Conservation (phyloP, 2,113 vertebrate genomes). For the Glareola pratincola region DNA sequence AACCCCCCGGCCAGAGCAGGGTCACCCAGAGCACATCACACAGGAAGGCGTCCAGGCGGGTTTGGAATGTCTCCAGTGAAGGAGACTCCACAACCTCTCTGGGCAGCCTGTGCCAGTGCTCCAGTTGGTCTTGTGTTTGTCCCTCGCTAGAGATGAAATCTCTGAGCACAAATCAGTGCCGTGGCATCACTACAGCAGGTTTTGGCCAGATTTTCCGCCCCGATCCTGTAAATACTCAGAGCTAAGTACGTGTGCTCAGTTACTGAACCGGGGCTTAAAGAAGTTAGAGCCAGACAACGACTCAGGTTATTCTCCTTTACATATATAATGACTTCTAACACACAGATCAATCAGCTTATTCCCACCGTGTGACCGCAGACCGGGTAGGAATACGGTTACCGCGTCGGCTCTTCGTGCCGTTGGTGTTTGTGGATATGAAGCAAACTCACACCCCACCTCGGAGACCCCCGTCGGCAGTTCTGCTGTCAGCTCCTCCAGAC, state of each 20-base stretch:
- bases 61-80: no score
- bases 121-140: not conserved
- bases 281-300: not conserved
- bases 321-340: not conserved
- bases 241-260: not conserved
- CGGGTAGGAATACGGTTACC: no score
- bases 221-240: not conserved
- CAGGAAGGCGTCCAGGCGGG: no score
- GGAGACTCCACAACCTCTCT: no score
- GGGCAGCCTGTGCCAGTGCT: no score
- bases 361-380: not conserved
- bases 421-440: not conserved
- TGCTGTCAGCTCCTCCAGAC: not conserved
- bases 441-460: fast-evolving
- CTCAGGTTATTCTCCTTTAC: not conserved
- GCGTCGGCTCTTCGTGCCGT: not conserved
- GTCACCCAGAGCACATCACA: no score
- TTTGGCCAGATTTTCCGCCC: not conserved
- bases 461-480: not conserved
- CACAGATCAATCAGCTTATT: not conserved
- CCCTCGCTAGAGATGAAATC: not conserved
- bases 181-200: no score
- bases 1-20: no score
- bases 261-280: not conserved
- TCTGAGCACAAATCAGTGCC: not conserved